These are phyloP conservation scores for Acleris holmiana DNA, from an alignment of 2,888 invertebrate species.

Conservation along the genomic window DNA sequence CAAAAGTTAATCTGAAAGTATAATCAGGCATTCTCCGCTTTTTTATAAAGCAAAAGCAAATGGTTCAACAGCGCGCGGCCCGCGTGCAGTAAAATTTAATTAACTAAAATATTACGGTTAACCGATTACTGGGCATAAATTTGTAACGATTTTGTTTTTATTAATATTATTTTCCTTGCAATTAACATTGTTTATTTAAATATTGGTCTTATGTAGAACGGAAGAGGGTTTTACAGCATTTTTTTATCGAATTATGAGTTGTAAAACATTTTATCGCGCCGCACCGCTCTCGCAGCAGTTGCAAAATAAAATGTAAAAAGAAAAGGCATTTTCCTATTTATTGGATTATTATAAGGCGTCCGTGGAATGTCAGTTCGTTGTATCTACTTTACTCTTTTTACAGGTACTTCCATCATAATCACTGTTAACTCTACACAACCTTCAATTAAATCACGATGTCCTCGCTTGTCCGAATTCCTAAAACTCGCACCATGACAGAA, in stretches of 20 bases:
- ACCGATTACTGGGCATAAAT: conserved; percentile 14
- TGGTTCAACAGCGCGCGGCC: neutral
- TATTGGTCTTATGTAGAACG: conserved; percentile 28
- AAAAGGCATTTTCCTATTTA: neutral
- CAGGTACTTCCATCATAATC: neutral
- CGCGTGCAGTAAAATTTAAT: neutral
- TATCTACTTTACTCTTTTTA: too few relatives aligned
- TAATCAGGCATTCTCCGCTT: too few relatives aligned
- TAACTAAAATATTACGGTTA: conserved; percentile 7
- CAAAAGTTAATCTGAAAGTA: neutral
- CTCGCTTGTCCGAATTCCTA: conserved; percentile 6
- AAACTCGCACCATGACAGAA: neutral
- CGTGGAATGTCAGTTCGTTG: neutral
- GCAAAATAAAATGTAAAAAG: conserved; percentile 7
- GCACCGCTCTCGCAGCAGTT: conserved; percentile 9
- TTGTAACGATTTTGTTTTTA: conserved; percentile 15
- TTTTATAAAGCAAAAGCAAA: too few relatives aligned
- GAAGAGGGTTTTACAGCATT: conserved; percentile 31
- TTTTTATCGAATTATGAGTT: conserved; percentile 34
- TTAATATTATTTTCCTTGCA: conserved; percentile 17
- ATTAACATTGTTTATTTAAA: conserved; percentile 34
- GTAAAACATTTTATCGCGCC: conserved; percentile 25
- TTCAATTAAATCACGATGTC: conserved; percentile 10
- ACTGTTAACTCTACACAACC: conserved; percentile 1
- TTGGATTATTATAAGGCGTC: neutral